Base-by-base conservation (phyloP, 2,888 invertebrate genomes). In the Temnothorax ravouxi region DNA sequence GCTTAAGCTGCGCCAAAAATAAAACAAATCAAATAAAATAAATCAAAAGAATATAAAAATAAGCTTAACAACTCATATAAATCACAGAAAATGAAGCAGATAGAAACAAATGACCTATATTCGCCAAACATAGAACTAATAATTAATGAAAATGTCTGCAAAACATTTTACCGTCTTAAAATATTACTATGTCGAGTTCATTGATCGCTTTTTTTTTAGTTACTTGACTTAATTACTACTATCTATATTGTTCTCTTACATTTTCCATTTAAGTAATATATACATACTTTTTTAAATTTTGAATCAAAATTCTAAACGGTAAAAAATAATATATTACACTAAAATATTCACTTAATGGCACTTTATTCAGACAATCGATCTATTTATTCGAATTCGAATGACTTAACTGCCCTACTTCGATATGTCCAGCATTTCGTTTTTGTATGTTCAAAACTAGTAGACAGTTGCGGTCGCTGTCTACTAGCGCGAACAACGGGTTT, bases 401-500 rank as follows among this genome's bases (percentile, higher is more conserved):
- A 34, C 47, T 71, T 18, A 50, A 72, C 29, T 38, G 56, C 41
- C 13, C n/a, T 18, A 77, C 47, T 61, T 47, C 21, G 15, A 38
- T 44, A 66, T n/a, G 56, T 44, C 0, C 13, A 29, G 3, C 11
- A 38, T 2, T 29, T 13, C 9, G 47, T 80, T 80, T 71, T 71
- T 79, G 69, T 34, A 44, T 9, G 29, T 44, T 44, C 34, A 6
- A 34, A 34, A 34, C 34, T 6, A 34, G 34, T 34, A 34, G 34
- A 34, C 34, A 34, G 5, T 44, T n/a, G 21, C 18, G 44, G n/a
- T 47, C 56, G 56, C 21, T 59, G 15, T 80, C 47, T 71, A 34
- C 34, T 9, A 47, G 13, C 21, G 76, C 18, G 77, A 54, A 79
- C 34, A 67, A 77, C 69, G 77, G 41, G 9, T 34, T 18, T 34